phyloP scores from a whole-genome alignment of 2,113 vertebrate genomes.

The Semnopithecus entellus region DNA sequence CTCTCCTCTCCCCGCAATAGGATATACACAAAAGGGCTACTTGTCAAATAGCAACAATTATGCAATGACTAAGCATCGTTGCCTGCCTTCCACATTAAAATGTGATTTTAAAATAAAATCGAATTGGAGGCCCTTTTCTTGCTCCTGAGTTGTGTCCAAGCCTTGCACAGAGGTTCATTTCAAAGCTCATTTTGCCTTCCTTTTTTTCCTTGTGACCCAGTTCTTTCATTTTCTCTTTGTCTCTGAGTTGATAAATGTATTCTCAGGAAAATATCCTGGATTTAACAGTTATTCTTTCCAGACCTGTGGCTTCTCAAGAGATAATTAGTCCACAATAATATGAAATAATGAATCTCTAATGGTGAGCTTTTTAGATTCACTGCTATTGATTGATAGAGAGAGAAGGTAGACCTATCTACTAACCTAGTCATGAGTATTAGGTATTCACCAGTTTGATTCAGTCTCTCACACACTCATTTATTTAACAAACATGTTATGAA shows the following conservation, averaged over 20 bases:
- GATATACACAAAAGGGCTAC: neutral
- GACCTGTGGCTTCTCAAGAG: neutral
- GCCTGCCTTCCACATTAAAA: neutral
- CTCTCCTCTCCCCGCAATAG: neutral
- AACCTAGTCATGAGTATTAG: neutral
- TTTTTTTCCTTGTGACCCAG: neutral
- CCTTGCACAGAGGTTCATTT: neutral
- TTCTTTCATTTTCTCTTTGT: constrained; percentile 6
- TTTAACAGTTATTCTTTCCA: neutral
- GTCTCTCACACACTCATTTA: neutral
- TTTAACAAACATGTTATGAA: neutral
- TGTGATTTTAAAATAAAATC: neutral
- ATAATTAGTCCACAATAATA: neutral
- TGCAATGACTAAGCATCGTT: neutral
- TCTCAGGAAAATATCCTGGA: neutral
- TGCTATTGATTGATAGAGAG: neutral
- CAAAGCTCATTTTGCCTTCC: neutral
- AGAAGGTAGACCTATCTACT: neutral
- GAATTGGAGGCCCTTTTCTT: neutral
- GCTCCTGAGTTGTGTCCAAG: neutral
- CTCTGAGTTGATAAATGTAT: neutral
- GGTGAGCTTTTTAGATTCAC: neutral
- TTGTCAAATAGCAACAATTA: neutral
- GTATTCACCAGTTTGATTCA: neutral
- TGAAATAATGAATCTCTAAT: neutral